phyloP scores from a whole-genome alignment of 2,797 vertebrate genomes.

The Lates japonicus region DNA sequence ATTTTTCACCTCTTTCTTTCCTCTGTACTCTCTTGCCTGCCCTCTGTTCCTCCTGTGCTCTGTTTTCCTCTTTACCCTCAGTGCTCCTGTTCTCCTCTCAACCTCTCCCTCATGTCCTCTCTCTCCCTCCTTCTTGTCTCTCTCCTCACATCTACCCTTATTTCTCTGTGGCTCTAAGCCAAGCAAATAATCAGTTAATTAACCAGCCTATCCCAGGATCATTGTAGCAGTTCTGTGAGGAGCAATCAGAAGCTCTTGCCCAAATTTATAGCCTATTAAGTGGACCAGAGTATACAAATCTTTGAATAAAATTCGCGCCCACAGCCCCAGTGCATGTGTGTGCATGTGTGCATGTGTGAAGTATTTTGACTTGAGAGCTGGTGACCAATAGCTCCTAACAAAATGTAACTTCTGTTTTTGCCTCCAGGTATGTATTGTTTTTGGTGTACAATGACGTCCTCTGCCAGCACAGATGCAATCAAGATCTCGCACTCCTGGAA shows the following conservation, averaged over 20 bases:
- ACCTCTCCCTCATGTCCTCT: conserved; percentile 31
- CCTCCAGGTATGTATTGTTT: conserved; percentile 82
- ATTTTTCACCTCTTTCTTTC: neutral
- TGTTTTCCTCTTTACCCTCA: conserved; percentile 1
- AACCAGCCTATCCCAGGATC: conserved; percentile 87
- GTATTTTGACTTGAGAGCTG: conserved; percentile 73
- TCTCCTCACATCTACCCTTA: conserved; percentile 54
- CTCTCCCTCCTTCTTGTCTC: conserved; percentile 46
- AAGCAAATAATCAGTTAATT: conserved; percentile 89
- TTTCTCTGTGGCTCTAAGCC: conserved; percentile 84
- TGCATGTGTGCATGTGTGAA: conserved; percentile 24
- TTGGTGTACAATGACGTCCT: conserved; percentile 78
- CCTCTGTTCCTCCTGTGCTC: neutral
- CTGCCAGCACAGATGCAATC: conserved; percentile 75
- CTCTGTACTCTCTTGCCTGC: neutral
- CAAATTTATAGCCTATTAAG: conserved; percentile 89
- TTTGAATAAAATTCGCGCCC: conserved; percentile 83
- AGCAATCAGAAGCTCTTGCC: conserved; percentile 80
- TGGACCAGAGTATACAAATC: conserved; percentile 85
- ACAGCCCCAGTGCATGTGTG: conserved; percentile 39
- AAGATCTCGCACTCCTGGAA: conserved; percentile 76
- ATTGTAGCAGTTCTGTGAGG: conserved; percentile 85
- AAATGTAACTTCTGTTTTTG: conserved; percentile 72
- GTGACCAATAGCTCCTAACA: conserved; percentile 82
- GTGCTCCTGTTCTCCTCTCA: conserved; percentile 13